Conservation (phyloP, 2,797 vertebrate genomes). For the Notamacropus eugenii region DNA sequence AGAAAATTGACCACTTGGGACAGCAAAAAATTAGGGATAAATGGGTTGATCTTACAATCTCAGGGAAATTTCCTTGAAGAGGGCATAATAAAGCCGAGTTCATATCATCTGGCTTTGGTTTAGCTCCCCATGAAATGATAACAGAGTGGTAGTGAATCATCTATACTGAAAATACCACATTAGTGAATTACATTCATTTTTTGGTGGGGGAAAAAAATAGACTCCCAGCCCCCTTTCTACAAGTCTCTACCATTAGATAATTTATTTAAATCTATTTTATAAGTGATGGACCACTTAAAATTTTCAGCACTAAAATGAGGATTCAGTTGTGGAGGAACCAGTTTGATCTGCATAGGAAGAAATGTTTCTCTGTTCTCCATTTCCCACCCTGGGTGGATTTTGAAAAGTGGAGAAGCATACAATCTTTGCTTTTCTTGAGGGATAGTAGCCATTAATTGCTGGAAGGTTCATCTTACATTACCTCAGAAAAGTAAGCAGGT, state of each 20-base stretch:
- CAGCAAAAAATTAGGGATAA: conserved; percentile 31
- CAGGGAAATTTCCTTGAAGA: conserved; percentile 24
- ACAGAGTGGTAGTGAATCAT: background rate
- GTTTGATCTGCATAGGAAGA: conserved; percentile 1
- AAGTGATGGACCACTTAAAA: conserved; percentile 49
- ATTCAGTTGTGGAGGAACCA: conserved; percentile 9
- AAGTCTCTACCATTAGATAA: conserved; percentile 40
- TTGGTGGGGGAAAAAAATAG: background rate
- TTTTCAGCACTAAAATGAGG: conserved; percentile 24
- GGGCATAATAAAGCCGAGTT: background rate
- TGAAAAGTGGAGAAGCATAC: conserved; percentile 53
- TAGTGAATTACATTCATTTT: conserved; percentile 44
- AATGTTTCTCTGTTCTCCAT: background rate
- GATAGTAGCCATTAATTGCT: conserved; percentile 59
- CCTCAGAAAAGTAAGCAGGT: conserved; percentile 56
- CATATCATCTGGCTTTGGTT: conserved; percentile 20
- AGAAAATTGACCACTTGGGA: background rate
- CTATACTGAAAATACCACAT: background rate
- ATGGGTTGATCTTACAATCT: conserved; percentile 3
- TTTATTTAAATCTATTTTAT: conserved; percentile 44
- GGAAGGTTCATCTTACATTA: conserved; percentile 71
- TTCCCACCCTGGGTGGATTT: conserved; percentile 59
- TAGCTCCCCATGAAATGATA: background rate
- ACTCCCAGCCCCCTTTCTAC: background rate
- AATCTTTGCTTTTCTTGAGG: conserved; percentile 54